Evolutionary conservation across 2,113 vertebrate species (phyloP), one percentile per base, ranked within the genome.

Genomic region (Solenodon paradoxus): DNA sequence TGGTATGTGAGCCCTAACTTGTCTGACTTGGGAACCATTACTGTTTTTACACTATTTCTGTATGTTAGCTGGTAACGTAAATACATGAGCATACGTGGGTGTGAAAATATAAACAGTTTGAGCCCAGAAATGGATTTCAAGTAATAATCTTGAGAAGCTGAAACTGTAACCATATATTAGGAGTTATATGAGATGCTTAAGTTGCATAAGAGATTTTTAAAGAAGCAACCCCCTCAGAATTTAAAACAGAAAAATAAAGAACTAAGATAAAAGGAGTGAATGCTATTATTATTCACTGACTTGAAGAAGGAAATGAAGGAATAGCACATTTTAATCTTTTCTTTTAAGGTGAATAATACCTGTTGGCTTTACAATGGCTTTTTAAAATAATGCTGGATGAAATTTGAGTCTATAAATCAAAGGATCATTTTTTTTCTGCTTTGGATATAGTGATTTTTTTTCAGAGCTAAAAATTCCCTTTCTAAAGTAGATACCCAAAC

Each of bases 111-210:
- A 64, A 64, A 53, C 38, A 63, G n/a, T 74, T 80, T 90, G 75
- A 96, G 71, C n/a, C 40, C 32, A 42, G 86, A 92, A 90, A 79
- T 40, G 63, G 45, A 84, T 88, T 87, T 90, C 71, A 83, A 90
- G 26, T 94, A 74, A 94, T 91, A 79, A 90, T 85, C 85, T 78
- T 64, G 9, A 93, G 90, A 86, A 68, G 30, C 38, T 59, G 45
- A 90, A 90, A 42, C 45, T 32, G 42, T 81, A 68, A 55, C 42
- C 59, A 90, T 40, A 87, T 69, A 71, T 89, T 94, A 90, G 93
- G 75, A 93, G 32, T 91, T 90, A 91, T 59, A 35, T 38, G 66
- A 88, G 82, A 88, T 94, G n/a, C 13, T 59, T 84, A 79, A 69
- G 69, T 95, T 88, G 90, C 53, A 16, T 8, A 80, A 95, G 61